Evolutionary conservation across 2,888 invertebrate species (phyloP).

Genomic region (Mystacides longicornis): DNA sequence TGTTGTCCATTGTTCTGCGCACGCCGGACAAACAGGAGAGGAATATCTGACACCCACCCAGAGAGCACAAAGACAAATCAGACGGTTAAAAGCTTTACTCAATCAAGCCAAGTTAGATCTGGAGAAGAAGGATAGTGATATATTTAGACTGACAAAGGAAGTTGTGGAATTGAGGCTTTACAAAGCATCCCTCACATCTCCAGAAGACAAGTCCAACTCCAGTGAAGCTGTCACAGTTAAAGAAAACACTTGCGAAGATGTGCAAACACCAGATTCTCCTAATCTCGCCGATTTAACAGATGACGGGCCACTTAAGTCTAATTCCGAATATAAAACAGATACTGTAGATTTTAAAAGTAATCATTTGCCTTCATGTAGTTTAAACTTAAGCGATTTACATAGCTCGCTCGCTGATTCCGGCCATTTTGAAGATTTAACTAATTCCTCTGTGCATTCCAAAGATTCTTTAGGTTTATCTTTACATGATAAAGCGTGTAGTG

Average conservation of each 20-base stretch:
- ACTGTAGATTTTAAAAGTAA: slow-evolving; percentile 27
- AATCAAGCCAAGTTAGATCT: slow-evolving; percentile 68
- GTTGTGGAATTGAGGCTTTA: slow-evolving; percentile 74
- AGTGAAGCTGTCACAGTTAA: slow-evolving; percentile 67
- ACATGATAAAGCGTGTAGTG: slow-evolving; percentile 49
- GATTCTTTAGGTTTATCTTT: slow-evolving; percentile 56
- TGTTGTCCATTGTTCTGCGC: slow-evolving; percentile 78
- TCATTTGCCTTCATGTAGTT: slow-evolving; percentile 41
- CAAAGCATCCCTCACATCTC: slow-evolving; percentile 71
- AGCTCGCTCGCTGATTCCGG: slow-evolving; percentile 80
- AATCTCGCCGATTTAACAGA: slow-evolving; percentile 45
- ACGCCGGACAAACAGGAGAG: slow-evolving; percentile 67
- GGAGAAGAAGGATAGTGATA: slow-evolving; percentile 76
- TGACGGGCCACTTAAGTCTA: slow-evolving; percentile 35
- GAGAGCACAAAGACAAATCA: slow-evolving; percentile 72
- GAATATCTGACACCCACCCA: slow-evolving; percentile 87
- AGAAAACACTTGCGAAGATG: slow-evolving; percentile 54
- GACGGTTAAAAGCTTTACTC: slow-evolving; percentile 64
- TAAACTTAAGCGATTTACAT: slow-evolving; percentile 53
- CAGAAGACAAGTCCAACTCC: slow-evolving; percentile 72
- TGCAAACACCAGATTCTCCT: slow-evolving; percentile 46
- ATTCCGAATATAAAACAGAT: slow-evolving; percentile 40
- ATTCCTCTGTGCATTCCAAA: slow-evolving; percentile 70
- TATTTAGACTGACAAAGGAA: slow-evolving; percentile 67
- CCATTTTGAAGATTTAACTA: slow-evolving; percentile 75